A percentile compares a stretch with the other conserved stretches of the same genome.
phyloP scores from a whole-genome alignment of 2,113 vertebrate genomes.

The Noturus placidus region DNA sequence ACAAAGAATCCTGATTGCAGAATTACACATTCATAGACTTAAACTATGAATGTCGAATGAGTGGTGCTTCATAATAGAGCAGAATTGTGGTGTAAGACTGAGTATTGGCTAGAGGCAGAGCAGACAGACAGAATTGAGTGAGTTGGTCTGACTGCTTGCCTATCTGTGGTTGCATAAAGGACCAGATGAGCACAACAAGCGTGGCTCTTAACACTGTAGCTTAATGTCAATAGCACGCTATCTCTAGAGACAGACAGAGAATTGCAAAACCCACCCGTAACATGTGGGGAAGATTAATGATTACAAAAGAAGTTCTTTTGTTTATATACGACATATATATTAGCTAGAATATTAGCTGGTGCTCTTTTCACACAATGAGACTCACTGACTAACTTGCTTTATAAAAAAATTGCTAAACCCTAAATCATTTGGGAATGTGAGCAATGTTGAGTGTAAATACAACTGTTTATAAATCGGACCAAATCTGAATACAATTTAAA shows the following conservation, averaged over 20 bases:
- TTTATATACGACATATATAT: background rate
- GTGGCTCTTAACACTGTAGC: slow-evolving; percentile 9
- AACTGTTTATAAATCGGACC: slow-evolving; percentile 34
- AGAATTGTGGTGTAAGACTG: background rate
- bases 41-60: background rate
- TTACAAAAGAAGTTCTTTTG: background rate
- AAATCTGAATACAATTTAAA: slow-evolving; percentile 23
- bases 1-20: background rate
- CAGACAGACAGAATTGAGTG: slow-evolving; percentile 2
- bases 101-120: slow-evolving; percentile 1
- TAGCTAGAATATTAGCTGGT: background rate
- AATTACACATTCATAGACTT: background rate
- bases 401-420: slow-evolving; percentile 30
- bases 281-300: background rate
- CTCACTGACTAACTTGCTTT: background rate
- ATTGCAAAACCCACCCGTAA: slow-evolving; percentile 39
- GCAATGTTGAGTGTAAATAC: slow-evolving; percentile 45
- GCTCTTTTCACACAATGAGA: background rate
- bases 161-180: slow-evolving; percentile 5
- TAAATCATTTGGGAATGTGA: background rate
- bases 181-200: slow-evolving; percentile 34
- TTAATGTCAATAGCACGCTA: slow-evolving; percentile 18
- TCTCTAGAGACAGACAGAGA: slow-evolving; percentile 45
- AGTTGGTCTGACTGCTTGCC: background rate
- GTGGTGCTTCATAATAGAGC: background rate